Evolutionary conservation across 2,888 invertebrate genomes (phyloP).

Genomic region (Caradrina kadenii): DNA sequence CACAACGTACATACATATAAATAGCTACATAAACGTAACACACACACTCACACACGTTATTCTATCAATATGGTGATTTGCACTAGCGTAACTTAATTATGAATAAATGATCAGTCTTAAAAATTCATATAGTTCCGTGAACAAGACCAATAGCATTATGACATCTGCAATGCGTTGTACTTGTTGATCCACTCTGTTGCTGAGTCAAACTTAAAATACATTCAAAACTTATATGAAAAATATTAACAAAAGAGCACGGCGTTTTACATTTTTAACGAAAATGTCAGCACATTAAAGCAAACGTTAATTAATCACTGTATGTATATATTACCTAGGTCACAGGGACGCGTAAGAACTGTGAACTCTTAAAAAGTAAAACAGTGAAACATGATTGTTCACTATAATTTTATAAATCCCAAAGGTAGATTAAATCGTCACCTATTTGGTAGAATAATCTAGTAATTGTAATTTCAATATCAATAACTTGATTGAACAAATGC

Average conservation of each 20-base stretch:
- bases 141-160: constrained; percentile 76
- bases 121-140: constrained; percentile 78
- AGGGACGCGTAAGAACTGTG: constrained; percentile 68
- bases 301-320: constrained; percentile 77
- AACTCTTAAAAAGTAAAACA: constrained; percentile 63
- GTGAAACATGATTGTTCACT: constrained; percentile 70
- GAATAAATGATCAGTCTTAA: constrained; percentile 90
- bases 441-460: constrained; percentile 71
- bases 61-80: constrained; percentile 83
- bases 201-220: constrained; percentile 86
- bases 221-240: constrained; percentile 82
- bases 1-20: constrained; percentile 79
- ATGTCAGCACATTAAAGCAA: constrained; percentile 83
- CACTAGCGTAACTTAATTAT: constrained; percentile 88
- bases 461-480: constrained; percentile 69
- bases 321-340: constrained; percentile 73
- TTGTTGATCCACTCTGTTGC: constrained; percentile 83
- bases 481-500: constrained; percentile 57
- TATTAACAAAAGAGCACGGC: constrained; percentile 87
- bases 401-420: constrained; percentile 66
- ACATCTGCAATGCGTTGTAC: constrained; percentile 74
- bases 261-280: constrained; percentile 82
- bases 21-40: constrained; percentile 81
- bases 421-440: constrained; percentile 76
- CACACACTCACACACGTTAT: constrained; percentile 69